phyloP scores from a whole-genome alignment of 2,113 vertebrate species.

The Speoplatyrhinus poulsoni region DNA sequence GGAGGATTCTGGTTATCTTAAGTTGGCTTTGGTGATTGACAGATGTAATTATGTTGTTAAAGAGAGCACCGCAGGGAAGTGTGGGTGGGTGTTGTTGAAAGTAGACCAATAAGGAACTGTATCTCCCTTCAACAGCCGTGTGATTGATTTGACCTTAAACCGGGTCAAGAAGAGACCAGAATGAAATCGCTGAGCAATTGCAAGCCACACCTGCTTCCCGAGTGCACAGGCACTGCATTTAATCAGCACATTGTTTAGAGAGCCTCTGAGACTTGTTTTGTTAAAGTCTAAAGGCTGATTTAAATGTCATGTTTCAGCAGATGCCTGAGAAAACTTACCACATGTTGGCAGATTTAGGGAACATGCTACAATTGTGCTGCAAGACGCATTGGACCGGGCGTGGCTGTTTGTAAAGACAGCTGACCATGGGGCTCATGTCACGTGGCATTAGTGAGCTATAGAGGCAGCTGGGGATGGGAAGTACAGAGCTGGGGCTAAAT shows the following conservation, averaged over 20 bases:
- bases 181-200: constrained; percentile 46
- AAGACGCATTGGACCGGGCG: constrained; percentile 17
- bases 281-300: background rate
- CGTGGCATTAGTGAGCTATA: constrained; percentile 44
- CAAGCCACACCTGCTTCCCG: constrained; percentile 43
- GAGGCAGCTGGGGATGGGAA: constrained; percentile 51
- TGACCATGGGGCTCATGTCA: constrained; percentile 32
- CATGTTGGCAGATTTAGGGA: constrained; percentile 21
- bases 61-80: constrained; percentile 9
- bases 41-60: background rate
- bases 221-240: constrained; percentile 8
- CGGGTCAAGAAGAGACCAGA: constrained; percentile 5
- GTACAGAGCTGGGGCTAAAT: constrained; percentile 12
- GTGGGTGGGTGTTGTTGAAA: constrained; percentile 9
- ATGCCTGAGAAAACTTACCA: constrained; percentile 7
- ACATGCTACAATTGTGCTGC: constrained; percentile 29
- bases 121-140: constrained; percentile 7
- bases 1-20: background rate
- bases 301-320: constrained; percentile 28
- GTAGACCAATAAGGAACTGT: constrained; percentile 17
- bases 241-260: constrained; percentile 27
- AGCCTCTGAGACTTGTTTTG: background rate
- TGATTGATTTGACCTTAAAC: constrained; percentile 29
- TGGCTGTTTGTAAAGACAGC: constrained; percentile 45
- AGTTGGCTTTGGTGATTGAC: background rate